Base-by-base conservation (phyloP, 1,140 invertebrate species). In the Aphelenchoides avenae region DNA sequence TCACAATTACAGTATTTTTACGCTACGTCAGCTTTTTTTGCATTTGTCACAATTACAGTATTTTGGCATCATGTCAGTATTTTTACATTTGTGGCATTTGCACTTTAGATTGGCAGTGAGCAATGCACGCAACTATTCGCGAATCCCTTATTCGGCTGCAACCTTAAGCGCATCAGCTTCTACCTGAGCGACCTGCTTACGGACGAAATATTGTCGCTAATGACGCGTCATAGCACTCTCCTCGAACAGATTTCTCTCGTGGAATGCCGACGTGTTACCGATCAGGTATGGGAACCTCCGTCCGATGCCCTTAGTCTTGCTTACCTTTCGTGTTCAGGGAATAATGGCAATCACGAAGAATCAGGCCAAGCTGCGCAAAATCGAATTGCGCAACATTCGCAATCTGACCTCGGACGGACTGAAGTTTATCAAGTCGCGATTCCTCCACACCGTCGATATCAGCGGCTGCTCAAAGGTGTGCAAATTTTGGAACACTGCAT, bases 171-270 rank as follows among this genome's bases (percentile, higher is more conserved):
- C 13, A 46, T 74, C 1, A 51, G 59, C 42, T 76, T 74, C 36
- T 74, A 75, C 30, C 50, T 74, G 13, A 73, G 68, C 44, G 72
- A 77, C 30, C 65, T 76, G 18, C 46, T 74, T 1, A 71, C 51
- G 24, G 72, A 74, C 43, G 53, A 66, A 0, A 53, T 69, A 18
- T 46, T 74, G 26, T 31, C 27, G n/a, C 36, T 51, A 37, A 37
- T 74, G 15, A 55, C 64, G 13, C 42, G 33, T 27, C 49, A 64
- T 39, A 65, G 56, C 31, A 52, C 60, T 22, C 49, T 57, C 15
- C 55, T 74, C 3, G 31, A 71, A 26, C 52, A 66, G 18, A 73
- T 74, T 46, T 48, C 64, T 5, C 40, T 74, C 29, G 59, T 76
- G 30, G 70, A 76, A 29, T 74, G 72, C 47, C 54, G 63, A 11